Evolutionary conservation across 2,797 vertebrate species (phyloP), one percentile per base, ranked within the genome.

Genomic region (Distichodus sexfasciatus): DNA sequence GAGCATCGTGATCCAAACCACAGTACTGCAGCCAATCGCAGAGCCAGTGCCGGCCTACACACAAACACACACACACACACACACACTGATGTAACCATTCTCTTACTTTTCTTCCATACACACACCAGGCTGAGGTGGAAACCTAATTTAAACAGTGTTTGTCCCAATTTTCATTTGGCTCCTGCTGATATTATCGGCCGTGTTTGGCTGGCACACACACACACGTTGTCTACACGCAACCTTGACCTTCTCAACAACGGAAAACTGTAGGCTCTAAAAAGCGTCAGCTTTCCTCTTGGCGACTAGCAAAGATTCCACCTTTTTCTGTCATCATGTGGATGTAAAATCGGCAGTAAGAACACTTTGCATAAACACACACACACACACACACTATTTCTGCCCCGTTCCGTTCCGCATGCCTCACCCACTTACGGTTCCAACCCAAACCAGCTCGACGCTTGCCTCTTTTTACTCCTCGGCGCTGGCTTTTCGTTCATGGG

Each of bases 1-100:
- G 15, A 2, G 10, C 53, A 36, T 23, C 6, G 1, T 31, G 29
- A 19, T 11, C 29, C 29, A 65, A 36, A 74, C 72, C 72, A 64
- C 59, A 64, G 51, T 53, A 36, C 50, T 28, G 53, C 33, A n/a
- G 41, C 50, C 29, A 53, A 53, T 28, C 44, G 50, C 57, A 31
- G 35, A 70, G 5, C 24, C 31, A 23, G n/a, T 33, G 33, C 41
- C 48, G 43, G 3, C 40, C 50, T 17, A 2, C 24, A 38, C 33
- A 38, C 23, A 26, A 21, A 38, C 4, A 23, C 54, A 24, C 54
- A n/a, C 54, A 23, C 53, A 11, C 53, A 55, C 5, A 54, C 2
- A 19, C 2, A 6, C 17, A 2, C 36, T 15, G 31, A 10, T 21
- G 17, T 3, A 36, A 21, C 36, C 31, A 41, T 14, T 17, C 46